A percentile compares a stretch with the other conserved stretches of the same genome.
phyloP scores from a whole-genome alignment of 2,888 invertebrate species.

The Orgyia antiqua region DNA sequence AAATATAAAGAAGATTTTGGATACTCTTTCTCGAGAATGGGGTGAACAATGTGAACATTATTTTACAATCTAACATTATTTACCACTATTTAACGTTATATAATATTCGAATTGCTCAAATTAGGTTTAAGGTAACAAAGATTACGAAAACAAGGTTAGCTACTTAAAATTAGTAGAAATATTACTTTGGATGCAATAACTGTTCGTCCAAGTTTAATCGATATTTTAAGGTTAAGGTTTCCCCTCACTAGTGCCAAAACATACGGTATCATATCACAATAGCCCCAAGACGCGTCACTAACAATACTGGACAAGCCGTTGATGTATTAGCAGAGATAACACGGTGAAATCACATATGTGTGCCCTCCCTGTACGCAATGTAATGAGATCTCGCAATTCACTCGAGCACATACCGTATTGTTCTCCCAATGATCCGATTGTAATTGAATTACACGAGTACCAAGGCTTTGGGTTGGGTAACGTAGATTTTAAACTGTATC shows the following conservation, averaged over 20 bases:
- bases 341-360: conserved; percentile 62
- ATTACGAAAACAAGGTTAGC: too few species aligned
- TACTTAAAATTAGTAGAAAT: too few species aligned
- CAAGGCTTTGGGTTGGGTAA: conserved; percentile 19
- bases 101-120: too few species aligned
- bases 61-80: too few species aligned
- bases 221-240: too few species aligned
- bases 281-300: conserved; percentile 55
- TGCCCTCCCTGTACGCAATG: conserved; percentile 25
- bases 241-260: conserved; percentile 15
- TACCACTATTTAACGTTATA: too few species aligned
- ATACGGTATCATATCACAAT: conserved; percentile 45
- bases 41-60: too few species aligned
- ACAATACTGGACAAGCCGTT: conserved; percentile 71
- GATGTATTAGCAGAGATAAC: conserved; percentile 72
- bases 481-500: conserved; percentile 1
- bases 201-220: too few species aligned
- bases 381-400: conserved; percentile 33
- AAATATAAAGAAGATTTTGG: too few species aligned
- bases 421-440: conserved; percentile 44
- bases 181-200: too few species aligned
- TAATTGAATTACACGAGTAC: conserved; percentile 38
- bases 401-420: conserved; percentile 43
- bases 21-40: too few species aligned
- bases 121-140: too few species aligned